Evolutionary conservation across 2,888 invertebrate genomes (phyloP), one percentile per base, ranked within the genome.

Genomic region (Margaritifera margaritifera): DNA sequence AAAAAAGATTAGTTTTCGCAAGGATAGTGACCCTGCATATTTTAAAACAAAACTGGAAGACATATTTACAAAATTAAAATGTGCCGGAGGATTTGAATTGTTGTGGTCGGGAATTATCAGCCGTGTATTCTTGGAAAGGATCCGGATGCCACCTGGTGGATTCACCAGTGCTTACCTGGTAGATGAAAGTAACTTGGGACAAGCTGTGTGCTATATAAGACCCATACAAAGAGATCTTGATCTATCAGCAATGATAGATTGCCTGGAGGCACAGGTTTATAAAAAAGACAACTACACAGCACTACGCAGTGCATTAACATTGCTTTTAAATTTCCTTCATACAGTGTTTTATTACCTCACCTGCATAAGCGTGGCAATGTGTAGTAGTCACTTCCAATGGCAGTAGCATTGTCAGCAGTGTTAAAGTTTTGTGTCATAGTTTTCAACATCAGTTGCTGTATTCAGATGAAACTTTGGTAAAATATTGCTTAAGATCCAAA

Each of bases 211-310:
- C 50, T 68, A 68, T 24, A 31, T 59, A 8, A 4, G 60, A 25
- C 68, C 68, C 25, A 68, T 68, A 5, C 64, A 68, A 24, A 62
- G 57, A 62, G 62, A 67, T 57, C 57, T 58, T 20, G 64, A 64
- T 55, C 15, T 31, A 31, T 31, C 8, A 31, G 8, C 31, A 8
- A 8, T 31, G 8, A 31, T 6, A 31, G 31, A 31, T 31, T 31
- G 31, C 31, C 31, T 8, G 8, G 31, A 31, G 8, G 8, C 8
- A 31, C 8, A 31, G 2, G 31, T 31, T 31, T 31, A 6, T 31
- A 31, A 31, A 31, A 31, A 31, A n/a, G n/a, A n/a, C n/a, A n/a
- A n/a, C n/a, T 31, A 8, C 31, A 8, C 2, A 31, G 8, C 31
- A 31, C 31, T 31, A 8, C 6, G 6, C 31, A 31, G 6, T 31